Evolutionary conservation across 2,113 vertebrate species (phyloP), one percentile per base, ranked within the genome.

Genomic region (Damaliscus lunatus): DNA sequence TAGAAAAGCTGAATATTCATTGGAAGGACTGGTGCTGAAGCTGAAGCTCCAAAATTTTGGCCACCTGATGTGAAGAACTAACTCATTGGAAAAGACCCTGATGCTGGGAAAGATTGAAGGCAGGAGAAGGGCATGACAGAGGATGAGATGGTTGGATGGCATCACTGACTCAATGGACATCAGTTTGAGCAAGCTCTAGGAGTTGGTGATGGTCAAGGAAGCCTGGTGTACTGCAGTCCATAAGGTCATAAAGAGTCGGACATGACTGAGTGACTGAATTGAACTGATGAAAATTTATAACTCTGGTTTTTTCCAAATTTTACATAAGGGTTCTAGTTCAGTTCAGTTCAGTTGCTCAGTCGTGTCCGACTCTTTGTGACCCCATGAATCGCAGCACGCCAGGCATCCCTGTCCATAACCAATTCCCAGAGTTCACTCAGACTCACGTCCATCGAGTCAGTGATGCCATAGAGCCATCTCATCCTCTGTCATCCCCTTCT

Each of bases 371-470:
- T 55, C 53, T 55, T 21, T 55, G 53, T 1, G 7, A 55, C 53
- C 21, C 19, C 53, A 55, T 55, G 53, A 55, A 55, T 23, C 0
- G 1, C 8, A 57, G 55, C 8, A 57, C 1, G 3, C 55, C 21
- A 25, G 55, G 55, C 55, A 0, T 57, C 55, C 55, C 55, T 57
- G 21, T 57, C 55, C 55, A 57, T 57, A 10, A 25, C 8, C 55
- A 57, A 57, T 23, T 57, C 55, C 21, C 3, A 0, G 55, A 57
- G 21, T 10, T 57, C 55, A 25, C 8, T 57, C 8, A 23, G 55
- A 57, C 55, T 57, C 1, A 0, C 1, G 0, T 57, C 55, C 55
- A 57, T 57, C 3, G 21, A 57, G 55, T 57, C 55, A 1, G 21
- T 57, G 55, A 57, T 57, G 55, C 55, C 55, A 57, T 57, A 9